phyloP scores from a whole-genome alignment of 2,113 vertebrate species.

The Silurus glanis region DNA sequence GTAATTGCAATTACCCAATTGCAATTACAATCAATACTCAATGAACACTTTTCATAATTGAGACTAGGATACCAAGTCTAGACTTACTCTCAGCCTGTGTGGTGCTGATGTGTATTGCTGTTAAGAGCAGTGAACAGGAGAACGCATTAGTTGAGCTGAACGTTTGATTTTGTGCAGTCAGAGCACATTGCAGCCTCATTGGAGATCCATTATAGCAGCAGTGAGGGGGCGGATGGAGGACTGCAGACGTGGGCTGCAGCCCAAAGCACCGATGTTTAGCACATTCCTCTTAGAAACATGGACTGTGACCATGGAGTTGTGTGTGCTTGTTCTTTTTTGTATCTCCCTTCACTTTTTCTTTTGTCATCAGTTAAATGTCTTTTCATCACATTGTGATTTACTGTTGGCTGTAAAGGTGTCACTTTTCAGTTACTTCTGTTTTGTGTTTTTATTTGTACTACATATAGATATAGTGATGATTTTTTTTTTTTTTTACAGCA shows the following conservation, averaged over 20 bases:
- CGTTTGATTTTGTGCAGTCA: slow-evolving; percentile 51
- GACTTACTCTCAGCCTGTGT: not conserved
- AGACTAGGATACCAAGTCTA: not conserved
- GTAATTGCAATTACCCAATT: not conserved
- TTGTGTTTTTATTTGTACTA: not conserved
- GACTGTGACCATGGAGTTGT: slow-evolving; percentile 3
- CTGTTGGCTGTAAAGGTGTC: not conserved
- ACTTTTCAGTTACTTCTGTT: not conserved
- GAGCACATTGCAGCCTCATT: slow-evolving; percentile 71
- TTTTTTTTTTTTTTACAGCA: not conserved
- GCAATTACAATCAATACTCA: not conserved
- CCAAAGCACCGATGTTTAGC: slow-evolving; percentile 26
- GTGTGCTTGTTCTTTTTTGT: slow-evolving; percentile 10
- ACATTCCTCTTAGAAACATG: slow-evolving; percentile 25
- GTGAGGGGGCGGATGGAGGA: slow-evolving; percentile 58
- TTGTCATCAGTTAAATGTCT: not conserved
- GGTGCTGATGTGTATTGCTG: slow-evolving; percentile 29
- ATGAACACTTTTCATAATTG: not conserved
- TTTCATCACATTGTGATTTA: not conserved
- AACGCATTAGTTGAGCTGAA: slow-evolving; percentile 52
- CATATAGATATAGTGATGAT: not conserved
- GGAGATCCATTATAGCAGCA: slow-evolving; percentile 63
- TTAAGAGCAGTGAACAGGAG: slow-evolving; percentile 45
- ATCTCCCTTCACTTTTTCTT: not conserved
- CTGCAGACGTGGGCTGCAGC: slow-evolving; percentile 51